Base-by-base conservation (phyloP, 2,113 vertebrate genomes). In the Nothocercus julius region DNA sequence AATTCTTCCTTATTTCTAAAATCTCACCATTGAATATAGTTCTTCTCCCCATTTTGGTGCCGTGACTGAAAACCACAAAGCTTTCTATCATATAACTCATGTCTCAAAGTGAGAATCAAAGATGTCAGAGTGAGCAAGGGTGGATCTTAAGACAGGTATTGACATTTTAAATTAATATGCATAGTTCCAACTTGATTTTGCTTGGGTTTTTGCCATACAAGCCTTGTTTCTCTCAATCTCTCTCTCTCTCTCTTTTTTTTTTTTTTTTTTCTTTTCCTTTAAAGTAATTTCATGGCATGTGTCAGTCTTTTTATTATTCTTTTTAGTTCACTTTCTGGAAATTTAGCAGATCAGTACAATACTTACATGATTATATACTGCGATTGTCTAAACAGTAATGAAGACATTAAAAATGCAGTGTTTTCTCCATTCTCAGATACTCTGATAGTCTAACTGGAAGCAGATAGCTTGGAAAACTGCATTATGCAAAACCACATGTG, bases 361-460 rank as follows among this genome's bases (percentile, higher is more conserved):
- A n/a, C 7, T 51, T 72, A 8, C 0, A 0, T 59, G 36, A 7
- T 2, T 49, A 24, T 38, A 15, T 61, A 20, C 25, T 80, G 25
- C 47, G 54, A 61, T 7, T 53, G 14, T 18, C 30, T 67, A 18
- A 68, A 51, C 8, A 81, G 11, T 5, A 32, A 64, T 4, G 6
- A 47, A 21, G 24, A 25, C 20, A 56, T 20, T 63, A 11, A 21
- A 53, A 59, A 73, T 40, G 22, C 2, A 59, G 8, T 0, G 0
- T 66, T 58, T 81, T 63, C 61, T 4, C 11, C 5, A 6, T 25
- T 86, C 20, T 20, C 0, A 0, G 20, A 10, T 45, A 53, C 49
- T 81, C 66, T 6, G 20, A 45, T 8, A 25, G 17, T 25, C 17
- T 12, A 44, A 11, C 44, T 77, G 82, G 82, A 66, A 69, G 47